phyloP scores from a whole-genome alignment of 2,888 invertebrate species.

The Cheilosia vulpina region DNA sequence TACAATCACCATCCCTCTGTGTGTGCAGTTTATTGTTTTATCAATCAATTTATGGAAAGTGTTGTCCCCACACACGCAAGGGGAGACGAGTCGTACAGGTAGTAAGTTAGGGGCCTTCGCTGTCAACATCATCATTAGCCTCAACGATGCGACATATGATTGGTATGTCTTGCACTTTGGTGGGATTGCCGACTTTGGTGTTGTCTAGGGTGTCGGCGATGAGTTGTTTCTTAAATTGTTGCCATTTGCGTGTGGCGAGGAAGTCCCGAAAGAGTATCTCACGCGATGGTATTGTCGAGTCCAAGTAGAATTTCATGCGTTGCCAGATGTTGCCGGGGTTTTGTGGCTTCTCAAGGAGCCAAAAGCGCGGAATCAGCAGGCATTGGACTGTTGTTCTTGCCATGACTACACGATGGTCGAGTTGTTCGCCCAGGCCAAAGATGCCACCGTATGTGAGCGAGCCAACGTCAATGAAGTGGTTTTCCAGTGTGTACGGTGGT shows the following conservation, averaged over 20 bases:
- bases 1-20: constrained; percentile 39
- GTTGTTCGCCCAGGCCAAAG: constrained; percentile 89
- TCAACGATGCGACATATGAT: constrained; percentile 82
- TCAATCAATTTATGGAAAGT: constrained; percentile 31
- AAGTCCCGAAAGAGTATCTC: constrained; percentile 80
- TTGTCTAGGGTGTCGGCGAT: constrained; percentile 75
- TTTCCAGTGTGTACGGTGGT: constrained; percentile 75
- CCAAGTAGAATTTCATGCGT: constrained; percentile 79
- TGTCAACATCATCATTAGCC: constrained; percentile 70
- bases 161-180: constrained; percentile 80
- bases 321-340: constrained; percentile 83
- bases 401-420: constrained; percentile 87
- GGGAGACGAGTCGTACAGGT: not conserved
- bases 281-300: constrained; percentile 81
- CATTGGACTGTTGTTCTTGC: constrained; percentile 87
- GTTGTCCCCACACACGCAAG: constrained; percentile 24
- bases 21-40: constrained; percentile 26
- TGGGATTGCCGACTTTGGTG: constrained; percentile 75
- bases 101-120: not conserved
- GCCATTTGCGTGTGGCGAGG: constrained; percentile 80
- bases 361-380: constrained; percentile 88
- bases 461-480: constrained; percentile 82
- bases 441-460: constrained; percentile 80
- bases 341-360: constrained; percentile 86
- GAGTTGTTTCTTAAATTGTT: constrained; percentile 79